These are phyloP conservation scores for Mastigias papua DNA, from an alignment of 30 jellyfish, hydroid and myxozoan species.

Conservation along the genomic window DNA sequence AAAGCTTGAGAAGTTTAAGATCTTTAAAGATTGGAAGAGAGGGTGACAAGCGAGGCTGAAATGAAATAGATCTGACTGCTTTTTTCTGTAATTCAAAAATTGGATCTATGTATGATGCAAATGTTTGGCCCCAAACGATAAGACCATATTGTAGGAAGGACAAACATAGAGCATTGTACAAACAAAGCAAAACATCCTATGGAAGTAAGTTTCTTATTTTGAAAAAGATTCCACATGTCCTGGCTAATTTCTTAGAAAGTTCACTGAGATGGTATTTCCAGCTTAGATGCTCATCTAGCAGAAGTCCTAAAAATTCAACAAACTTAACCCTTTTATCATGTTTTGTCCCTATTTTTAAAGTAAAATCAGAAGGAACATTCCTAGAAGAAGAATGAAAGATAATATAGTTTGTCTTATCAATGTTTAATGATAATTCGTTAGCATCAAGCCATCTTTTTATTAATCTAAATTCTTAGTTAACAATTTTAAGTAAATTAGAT, in stretches of 20 bases:
- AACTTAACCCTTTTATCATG: not conserved
- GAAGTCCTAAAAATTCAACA: constrained; percentile 4
- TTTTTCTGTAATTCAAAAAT: too few relatives aligned
- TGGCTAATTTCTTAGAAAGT: constrained; percentile 43
- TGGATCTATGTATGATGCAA: too few relatives aligned
- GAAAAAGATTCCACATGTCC: constrained; percentile 29
- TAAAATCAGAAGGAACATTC: not conserved
- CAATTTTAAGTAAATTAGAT: not conserved
- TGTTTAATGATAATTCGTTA: constrained; percentile 1
- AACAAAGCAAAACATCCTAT: constrained; percentile 44
- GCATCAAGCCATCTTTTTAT: constrained; percentile 37
- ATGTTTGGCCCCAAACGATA: too few relatives aligned
- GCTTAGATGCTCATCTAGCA: constrained; percentile 60
- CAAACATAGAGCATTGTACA: constrained; percentile 15
- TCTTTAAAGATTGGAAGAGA: too few relatives aligned
- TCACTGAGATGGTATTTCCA: constrained; percentile 60
- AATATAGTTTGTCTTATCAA: constrained; percentile 21
- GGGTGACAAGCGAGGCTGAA: too few relatives aligned
- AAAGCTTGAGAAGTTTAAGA: too few relatives aligned
- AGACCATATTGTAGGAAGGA: too few relatives aligned
- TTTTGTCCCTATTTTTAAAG: not conserved
- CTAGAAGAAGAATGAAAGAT: constrained; percentile 23
- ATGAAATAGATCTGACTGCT: too few relatives aligned
- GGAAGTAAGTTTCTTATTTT: constrained; percentile 63
- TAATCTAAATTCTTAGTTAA: not conserved